These are phyloP conservation scores for Alethe diademata DNA, from an alignment of 2,113 vertebrate genomes.

Conservation along the genomic window DNA sequence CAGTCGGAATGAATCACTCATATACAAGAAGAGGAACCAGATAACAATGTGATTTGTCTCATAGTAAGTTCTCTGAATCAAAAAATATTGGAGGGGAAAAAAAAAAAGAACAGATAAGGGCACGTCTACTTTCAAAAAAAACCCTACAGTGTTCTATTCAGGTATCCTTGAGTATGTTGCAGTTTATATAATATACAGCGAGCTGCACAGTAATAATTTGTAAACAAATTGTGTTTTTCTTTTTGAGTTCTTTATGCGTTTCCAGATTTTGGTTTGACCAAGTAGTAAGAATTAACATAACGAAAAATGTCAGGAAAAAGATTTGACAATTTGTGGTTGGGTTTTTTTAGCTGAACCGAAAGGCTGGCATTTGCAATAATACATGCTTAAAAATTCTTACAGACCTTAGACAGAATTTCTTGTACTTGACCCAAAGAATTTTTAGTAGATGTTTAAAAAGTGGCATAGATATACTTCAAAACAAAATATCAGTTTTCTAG, in stretches of 20 bases:
- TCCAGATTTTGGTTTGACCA: not conserved
- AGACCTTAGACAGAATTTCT: not conserved
- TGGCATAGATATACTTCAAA: not conserved
- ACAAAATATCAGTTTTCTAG: not conserved
- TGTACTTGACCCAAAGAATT: not conserved
- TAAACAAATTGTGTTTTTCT: not conserved
- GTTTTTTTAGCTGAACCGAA: not conserved
- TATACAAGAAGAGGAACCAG: conserved; percentile 8
- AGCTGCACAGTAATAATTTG: not conserved
- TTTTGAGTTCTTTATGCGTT: not conserved
- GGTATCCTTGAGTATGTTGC: not conserved
- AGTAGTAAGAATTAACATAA: not conserved
- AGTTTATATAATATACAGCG: not conserved
- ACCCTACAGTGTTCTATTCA: not conserved
- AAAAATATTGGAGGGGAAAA: not conserved
- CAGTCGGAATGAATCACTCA: conserved; percentile 59
- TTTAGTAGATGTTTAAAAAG: not conserved
- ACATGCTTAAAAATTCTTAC: not conserved
- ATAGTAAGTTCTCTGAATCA: not conserved
- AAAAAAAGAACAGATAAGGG: not conserved
- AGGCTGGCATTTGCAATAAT: not conserved
- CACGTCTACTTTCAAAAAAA: not conserved
- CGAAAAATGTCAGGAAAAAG: not conserved
- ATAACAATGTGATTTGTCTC: not conserved
- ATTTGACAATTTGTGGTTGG: not conserved